Conservation (phyloP, 2,888 invertebrate genomes). For the Ophion costatus region DNA sequence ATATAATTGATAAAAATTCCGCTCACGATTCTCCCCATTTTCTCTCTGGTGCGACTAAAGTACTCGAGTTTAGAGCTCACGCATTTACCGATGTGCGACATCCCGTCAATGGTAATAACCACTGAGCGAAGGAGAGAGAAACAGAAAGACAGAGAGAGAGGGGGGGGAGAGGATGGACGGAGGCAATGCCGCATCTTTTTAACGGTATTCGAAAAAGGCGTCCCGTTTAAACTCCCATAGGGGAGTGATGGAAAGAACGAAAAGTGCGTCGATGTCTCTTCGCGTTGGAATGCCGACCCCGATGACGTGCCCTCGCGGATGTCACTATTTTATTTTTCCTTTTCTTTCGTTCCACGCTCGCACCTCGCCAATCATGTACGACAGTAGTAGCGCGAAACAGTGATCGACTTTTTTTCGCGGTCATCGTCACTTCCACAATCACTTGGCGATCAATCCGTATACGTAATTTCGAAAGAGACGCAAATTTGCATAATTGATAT, state of each 20-base stretch:
- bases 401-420: not conserved
- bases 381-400: too few species aligned
- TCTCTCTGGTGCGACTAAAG: not conserved
- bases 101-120: conserved; percentile 22
- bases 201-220: conserved; percentile 58
- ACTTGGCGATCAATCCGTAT: not conserved
- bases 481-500: not conserved
- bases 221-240: conserved; percentile 23
- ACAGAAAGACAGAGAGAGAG: not conserved
- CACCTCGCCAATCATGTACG: too few species aligned
- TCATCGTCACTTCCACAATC: conserved; percentile 7
- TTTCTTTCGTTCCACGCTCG: not conserved
- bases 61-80: conserved; percentile 2
- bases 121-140: not conserved
- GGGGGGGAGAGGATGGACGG: not conserved
- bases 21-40: conserved; percentile 22
- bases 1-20: conserved; percentile 19
- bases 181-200: conserved; percentile 8
- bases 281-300: conserved; percentile 61
- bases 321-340: conserved; percentile 1
- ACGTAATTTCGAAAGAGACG: not conserved
- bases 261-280: conserved; percentile 23
- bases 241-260: not conserved
- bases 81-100: conserved; percentile 2
- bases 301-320: conserved; percentile 56